Evolutionary conservation across 2,888 invertebrate species (phyloP).

Genomic region (Athrips mouffetella): DNA sequence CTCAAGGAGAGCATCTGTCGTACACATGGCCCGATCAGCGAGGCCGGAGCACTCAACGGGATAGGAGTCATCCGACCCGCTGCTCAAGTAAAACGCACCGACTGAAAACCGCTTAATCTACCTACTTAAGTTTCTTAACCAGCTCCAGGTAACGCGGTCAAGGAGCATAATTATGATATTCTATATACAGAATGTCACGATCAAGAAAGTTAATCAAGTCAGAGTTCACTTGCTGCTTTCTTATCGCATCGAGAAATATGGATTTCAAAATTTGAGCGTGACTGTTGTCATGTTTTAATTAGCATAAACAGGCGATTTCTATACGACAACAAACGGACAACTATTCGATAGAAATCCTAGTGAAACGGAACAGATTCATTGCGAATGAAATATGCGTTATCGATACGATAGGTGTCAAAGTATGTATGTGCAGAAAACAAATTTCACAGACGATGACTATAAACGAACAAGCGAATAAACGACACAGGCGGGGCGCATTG

Average conservation of each 20-base stretch:
- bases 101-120: constrained; percentile 46
- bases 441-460: constrained; percentile 49
- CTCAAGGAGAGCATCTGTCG: constrained; percentile 64
- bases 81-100: constrained; percentile 40
- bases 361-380: constrained; percentile 43
- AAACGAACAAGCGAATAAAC: constrained; percentile 55
- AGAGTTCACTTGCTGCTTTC: constrained; percentile 36
- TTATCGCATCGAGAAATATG: neutral
- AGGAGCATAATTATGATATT: constrained; percentile 41
- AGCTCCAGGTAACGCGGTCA: constrained; percentile 51
- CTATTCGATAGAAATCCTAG: constrained; percentile 39
- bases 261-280: constrained; percentile 1
- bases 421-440: constrained; percentile 31
- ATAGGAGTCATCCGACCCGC: constrained; percentile 52
- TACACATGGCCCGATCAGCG: constrained; percentile 61
- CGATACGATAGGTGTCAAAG: constrained; percentile 34
- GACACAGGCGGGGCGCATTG: constrained; percentile 65
- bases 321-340: constrained; percentile 33
- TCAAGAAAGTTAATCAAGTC: constrained; percentile 32
- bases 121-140: constrained; percentile 42
- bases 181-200: constrained; percentile 31
- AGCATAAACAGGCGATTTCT: constrained; percentile 48
- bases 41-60: constrained; percentile 54
- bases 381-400: constrained; percentile 33
- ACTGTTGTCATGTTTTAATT: constrained; percentile 27